A percentile compares a stretch with the other conserved stretches of the same genome.
These are phyloP conservation scores for Chaenogobius annularis DNA, from an alignment of 2,113 vertebrate species.

Conservation along the genomic window DNA sequence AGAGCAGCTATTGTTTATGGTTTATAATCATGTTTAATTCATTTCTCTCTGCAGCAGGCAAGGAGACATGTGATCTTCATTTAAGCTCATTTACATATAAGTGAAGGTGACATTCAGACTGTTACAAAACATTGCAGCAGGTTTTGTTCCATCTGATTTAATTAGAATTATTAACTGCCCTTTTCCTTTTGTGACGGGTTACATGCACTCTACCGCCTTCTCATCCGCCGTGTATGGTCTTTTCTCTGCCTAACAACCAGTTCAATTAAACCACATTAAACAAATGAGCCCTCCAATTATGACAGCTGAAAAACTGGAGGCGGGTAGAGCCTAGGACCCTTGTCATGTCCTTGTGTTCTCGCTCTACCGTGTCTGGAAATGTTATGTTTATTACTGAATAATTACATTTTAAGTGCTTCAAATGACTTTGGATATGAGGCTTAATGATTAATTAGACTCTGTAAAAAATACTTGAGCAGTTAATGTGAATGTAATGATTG, in stretches of 20 bases:
- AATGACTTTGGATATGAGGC: constrained; percentile 62
- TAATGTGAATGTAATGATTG: constrained; percentile 64
- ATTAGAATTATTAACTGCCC: constrained; percentile 70
- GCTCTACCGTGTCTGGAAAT: constrained; percentile 49
- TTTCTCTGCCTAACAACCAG: constrained; percentile 39
- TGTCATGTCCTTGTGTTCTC: constrained; percentile 50
- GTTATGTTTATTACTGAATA: constrained; percentile 70
- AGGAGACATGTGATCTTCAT: constrained; percentile 53
- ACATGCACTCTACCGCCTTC: constrained; percentile 19
- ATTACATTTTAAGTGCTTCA: constrained; percentile 76
- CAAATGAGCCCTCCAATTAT: constrained; percentile 59
- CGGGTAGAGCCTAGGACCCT: constrained; percentile 36
- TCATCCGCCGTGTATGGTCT: constrained; percentile 48
- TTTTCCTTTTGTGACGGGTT: constrained; percentile 22
- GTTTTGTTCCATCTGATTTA: constrained; percentile 69
- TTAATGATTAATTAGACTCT: constrained; percentile 70
- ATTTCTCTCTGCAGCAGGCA: constrained; percentile 30
- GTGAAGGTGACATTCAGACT: constrained; percentile 65
- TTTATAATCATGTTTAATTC: constrained; percentile 20
- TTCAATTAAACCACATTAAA: constrained; percentile 68
- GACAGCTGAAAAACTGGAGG: constrained; percentile 48
- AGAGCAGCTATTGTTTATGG: background rate
- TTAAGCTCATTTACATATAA: constrained; percentile 63
- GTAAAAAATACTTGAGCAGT: constrained; percentile 45
- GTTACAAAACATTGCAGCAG: constrained; percentile 58